Conservation (phyloP, 2,888 invertebrate genomes). For the Platypus cylindrus region DNA sequence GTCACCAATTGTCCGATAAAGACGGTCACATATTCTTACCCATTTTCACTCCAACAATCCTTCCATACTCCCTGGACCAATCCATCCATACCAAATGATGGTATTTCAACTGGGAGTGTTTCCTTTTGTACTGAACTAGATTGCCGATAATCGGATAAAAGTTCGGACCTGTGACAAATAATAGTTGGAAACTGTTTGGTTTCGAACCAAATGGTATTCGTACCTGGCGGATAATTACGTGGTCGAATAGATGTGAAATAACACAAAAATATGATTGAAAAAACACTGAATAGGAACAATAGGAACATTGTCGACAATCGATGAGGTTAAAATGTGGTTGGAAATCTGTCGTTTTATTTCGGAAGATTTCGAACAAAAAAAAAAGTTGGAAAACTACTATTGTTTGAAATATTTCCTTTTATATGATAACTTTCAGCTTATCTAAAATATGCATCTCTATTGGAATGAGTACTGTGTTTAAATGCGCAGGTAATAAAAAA, state of each 20-base stretch:
- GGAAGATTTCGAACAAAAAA: too few relatives aligned
- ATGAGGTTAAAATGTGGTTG: too few relatives aligned
- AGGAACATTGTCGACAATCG: too few relatives aligned
- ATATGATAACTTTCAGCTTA: too few relatives aligned
- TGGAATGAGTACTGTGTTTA: too few relatives aligned
- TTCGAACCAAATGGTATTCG: slow-evolving; percentile 14
- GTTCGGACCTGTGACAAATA: slow-evolving; percentile 36
- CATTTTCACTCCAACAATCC: slow-evolving; percentile 52
- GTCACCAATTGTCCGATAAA: too few relatives aligned
- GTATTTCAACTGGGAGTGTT: slow-evolving; percentile 33
- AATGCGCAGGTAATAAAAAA: too few relatives aligned
- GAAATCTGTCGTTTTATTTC: too few relatives aligned
- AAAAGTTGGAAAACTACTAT: too few relatives aligned
- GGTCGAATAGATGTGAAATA: slow-evolving; percentile 30
- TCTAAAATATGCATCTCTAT: too few relatives aligned
- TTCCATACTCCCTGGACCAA: slow-evolving; percentile 46
- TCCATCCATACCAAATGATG: slow-evolving; percentile 49
- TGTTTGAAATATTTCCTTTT: too few relatives aligned
- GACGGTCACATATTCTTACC: slow-evolving; percentile 32
- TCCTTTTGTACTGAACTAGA: slow-evolving; percentile 30
- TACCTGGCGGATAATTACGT: slow-evolving; percentile 41
- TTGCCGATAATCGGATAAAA: slow-evolving; percentile 46
- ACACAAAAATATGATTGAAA: slow-evolving; percentile 3
- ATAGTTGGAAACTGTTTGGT: slow-evolving; percentile 1
- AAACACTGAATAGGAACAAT: too few relatives aligned